phyloP scores from a whole-genome alignment of 1,140 invertebrate genomes.

The Bombyx mori region DNA sequence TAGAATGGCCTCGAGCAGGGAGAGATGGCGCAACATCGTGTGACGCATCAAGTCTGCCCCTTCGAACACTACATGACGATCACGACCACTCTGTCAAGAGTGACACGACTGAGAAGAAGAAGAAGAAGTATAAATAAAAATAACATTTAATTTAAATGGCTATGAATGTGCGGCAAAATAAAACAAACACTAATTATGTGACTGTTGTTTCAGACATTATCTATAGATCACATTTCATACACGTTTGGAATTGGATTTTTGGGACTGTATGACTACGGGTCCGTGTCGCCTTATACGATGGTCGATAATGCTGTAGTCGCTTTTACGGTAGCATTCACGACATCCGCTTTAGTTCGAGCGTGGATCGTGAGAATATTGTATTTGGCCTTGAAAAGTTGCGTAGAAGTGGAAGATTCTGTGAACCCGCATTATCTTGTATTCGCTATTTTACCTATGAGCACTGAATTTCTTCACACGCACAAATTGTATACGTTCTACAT shows the following conservation, averaged over 20 bases:
- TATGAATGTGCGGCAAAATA: too few species aligned
- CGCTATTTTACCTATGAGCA: constrained; percentile 37
- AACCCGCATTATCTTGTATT: constrained; percentile 39
- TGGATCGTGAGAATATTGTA: constrained; percentile 38
- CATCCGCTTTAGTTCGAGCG: constrained; percentile 32
- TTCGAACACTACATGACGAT: too few species aligned
- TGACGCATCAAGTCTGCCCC: too few species aligned
- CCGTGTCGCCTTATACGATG: constrained; percentile 41
- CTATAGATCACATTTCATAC: constrained; percentile 23
- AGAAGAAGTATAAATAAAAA: too few species aligned
- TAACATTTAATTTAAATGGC: too few species aligned
- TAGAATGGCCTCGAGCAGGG: too few species aligned
- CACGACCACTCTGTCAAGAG: too few species aligned
- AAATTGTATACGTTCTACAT: constrained; percentile 40
- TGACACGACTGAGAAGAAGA: too few species aligned
- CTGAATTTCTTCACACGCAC: constrained; percentile 37
- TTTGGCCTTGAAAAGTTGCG: constrained; percentile 25
- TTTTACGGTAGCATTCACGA: constrained; percentile 34
- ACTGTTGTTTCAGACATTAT: constrained; percentile 22
- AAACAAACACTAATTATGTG: not conserved
- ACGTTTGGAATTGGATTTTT: constrained; percentile 41
- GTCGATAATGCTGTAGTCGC: constrained; percentile 45
- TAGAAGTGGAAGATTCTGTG: constrained; percentile 20
- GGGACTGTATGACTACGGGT: constrained; percentile 45
- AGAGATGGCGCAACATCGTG: too few species aligned